A percentile compares a stretch with the other conserved stretches of the same genome.
Conservation (phyloP, 2,888 invertebrate genomes). For the Gymnocheta viridis region DNA sequence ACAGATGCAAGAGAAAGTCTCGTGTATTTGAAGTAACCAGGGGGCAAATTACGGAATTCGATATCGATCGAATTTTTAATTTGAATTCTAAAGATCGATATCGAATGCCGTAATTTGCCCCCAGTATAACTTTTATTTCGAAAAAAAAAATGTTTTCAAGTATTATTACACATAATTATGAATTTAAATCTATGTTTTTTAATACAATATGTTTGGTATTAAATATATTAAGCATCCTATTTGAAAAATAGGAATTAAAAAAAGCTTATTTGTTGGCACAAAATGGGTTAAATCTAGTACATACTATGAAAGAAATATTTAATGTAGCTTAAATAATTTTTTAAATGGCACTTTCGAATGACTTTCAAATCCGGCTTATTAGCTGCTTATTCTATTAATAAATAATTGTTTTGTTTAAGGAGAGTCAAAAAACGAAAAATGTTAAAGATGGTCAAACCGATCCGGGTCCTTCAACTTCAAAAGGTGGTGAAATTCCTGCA, state of each 20-base stretch:
- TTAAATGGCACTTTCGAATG: constrained; percentile 25
- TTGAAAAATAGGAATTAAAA: not conserved
- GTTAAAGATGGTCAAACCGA: constrained; percentile 62
- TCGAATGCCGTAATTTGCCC: too few species aligned
- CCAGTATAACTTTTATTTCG: not conserved
- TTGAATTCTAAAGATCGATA: too few species aligned
- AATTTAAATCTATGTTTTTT: not conserved
- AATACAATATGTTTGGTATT: not conserved
- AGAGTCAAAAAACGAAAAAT: constrained; percentile 56
- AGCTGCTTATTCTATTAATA: not conserved
- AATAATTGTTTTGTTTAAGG: constrained; percentile 55
- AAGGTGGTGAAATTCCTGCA: constrained; percentile 71
- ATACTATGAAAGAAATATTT: not conserved
- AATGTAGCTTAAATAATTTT: not conserved
- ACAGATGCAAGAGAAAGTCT: not conserved
- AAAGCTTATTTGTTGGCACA: not conserved
- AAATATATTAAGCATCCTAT: not conserved
- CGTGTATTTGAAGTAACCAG: not conserved
- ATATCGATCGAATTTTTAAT: too few species aligned
- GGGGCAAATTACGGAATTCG: too few species aligned
- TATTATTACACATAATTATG: not conserved
- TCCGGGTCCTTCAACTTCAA: constrained; percentile 70
- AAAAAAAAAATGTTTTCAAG: not conserved
- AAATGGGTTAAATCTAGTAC: constrained; percentile 17
- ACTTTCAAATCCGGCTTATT: not conserved